These are phyloP conservation scores for Chaetophractus vellerosus DNA, from an alignment of 2,797 vertebrate species.

Conservation along the genomic window DNA sequence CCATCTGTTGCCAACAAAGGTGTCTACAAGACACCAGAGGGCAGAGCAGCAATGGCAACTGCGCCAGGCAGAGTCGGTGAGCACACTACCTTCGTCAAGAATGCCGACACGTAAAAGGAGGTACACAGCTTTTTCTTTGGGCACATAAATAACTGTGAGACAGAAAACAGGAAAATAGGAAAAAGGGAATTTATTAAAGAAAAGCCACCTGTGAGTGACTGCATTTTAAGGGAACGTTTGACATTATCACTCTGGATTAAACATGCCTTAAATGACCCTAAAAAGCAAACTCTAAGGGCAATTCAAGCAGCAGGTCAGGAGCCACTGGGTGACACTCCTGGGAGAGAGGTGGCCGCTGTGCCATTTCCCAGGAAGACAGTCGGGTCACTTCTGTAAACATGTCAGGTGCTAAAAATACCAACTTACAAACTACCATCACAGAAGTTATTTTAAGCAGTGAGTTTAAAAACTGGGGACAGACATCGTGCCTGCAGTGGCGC, in stretches of 20 bases:
- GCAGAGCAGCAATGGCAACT: background rate
- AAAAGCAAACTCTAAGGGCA: slow-evolving; percentile 23
- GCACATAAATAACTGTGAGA: slow-evolving; percentile 28
- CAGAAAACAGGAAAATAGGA: slow-evolving; percentile 86
- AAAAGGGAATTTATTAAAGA: slow-evolving; percentile 82
- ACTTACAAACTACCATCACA: slow-evolving; percentile 75
- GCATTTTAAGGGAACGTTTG: slow-evolving; percentile 60
- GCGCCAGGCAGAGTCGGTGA: background rate
- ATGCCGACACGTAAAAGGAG: rapidly evolving
- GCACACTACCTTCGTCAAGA: background rate
- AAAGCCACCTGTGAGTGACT: slow-evolving; percentile 74
- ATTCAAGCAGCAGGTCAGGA: slow-evolving; percentile 75
- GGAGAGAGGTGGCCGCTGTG: slow-evolving; percentile 39
- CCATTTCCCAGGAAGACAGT: slow-evolving; percentile 64
- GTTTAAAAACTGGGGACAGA: slow-evolving; percentile 31
- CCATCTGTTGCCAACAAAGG: rapidly evolving
- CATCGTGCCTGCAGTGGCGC: slow-evolving; percentile 89
- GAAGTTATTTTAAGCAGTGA: slow-evolving; percentile 37
- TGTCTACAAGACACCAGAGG: background rate
- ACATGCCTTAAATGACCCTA: slow-evolving; percentile 55
- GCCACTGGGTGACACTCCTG: slow-evolving; percentile 78
- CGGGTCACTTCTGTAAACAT: slow-evolving; percentile 84
- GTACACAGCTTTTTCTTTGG: rapidly evolving
- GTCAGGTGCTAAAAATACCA: slow-evolving; percentile 71
- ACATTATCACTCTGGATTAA: slow-evolving; percentile 70